A percentile compares a stretch with the other conserved stretches of the same genome.
phyloP scores from a whole-genome alignment of 2,888 invertebrate species.

The Tiphia femorata region DNA sequence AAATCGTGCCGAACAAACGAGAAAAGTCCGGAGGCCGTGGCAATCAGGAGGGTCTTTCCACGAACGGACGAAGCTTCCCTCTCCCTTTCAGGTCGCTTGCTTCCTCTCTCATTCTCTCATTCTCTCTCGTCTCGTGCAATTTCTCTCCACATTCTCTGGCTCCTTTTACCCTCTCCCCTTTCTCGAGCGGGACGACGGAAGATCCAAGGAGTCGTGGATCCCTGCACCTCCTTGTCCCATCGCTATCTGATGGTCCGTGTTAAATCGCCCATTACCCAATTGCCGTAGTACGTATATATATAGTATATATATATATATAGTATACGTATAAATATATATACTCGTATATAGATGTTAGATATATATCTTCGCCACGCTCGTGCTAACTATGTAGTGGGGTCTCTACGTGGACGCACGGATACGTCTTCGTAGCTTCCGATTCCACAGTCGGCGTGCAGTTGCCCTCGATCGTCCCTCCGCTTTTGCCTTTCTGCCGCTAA shows the following conservation, averaged over 20 bases:
- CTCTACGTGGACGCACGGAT: background rate
- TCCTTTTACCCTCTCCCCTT: conserved; percentile 19
- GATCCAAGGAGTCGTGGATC: conserved; percentile 27
- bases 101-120: conserved; percentile 20
- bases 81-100: too few species aligned
- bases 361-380: background rate
- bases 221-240: conserved; percentile 39
- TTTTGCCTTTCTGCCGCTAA: conserved; percentile 30
- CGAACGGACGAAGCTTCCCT: conserved; percentile 32
- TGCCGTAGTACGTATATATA: conserved; percentile 29
- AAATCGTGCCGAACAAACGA: conserved; percentile 41
- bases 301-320: conserved; percentile 2
- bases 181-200: conserved; percentile 4
- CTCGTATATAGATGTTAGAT: background rate
- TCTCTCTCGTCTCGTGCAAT: conserved; percentile 19
- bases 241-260: conserved; percentile 57
- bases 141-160: conserved; percentile 6
- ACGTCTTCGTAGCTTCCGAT: conserved; percentile 5
- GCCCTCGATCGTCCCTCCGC: conserved; percentile 28
- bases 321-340: background rate
- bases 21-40: conserved; percentile 33
- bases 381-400: background rate
- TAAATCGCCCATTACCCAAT: conserved; percentile 61
- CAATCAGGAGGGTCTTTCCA: conserved; percentile 52
- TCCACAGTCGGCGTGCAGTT: conserved; percentile 4